A percentile compares a stretch with the other conserved stretches of the same genome.
These are phyloP conservation scores for Cecropterus lyciades DNA, from an alignment of 1,140 invertebrate genomes.

Conservation along the genomic window DNA sequence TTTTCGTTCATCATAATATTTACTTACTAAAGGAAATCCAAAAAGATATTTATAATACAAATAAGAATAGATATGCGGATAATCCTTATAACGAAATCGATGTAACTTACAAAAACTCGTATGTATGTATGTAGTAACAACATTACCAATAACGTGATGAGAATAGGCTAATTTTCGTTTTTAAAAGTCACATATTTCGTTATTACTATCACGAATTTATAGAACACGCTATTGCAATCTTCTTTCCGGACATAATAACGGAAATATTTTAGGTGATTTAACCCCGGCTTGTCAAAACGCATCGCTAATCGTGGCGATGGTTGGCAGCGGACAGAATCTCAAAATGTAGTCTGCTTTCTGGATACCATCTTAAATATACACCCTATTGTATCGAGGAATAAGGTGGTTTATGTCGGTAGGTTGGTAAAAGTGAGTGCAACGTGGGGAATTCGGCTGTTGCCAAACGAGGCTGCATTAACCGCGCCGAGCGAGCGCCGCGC, in stretches of 20 bases:
- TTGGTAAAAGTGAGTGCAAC: constrained; percentile 2
- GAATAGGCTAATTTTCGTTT: too few species aligned
- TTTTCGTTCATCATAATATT: too few species aligned
- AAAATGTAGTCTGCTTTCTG: constrained; percentile 10
- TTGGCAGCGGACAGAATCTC: constrained; percentile 17
- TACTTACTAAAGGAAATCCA: too few species aligned
- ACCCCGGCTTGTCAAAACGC: constrained; percentile 30
- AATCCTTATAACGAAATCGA: too few species aligned
- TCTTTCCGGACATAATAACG: constrained; percentile 30
- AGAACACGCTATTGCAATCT: constrained; percentile 6
- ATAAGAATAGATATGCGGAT: too few species aligned
- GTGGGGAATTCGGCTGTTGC: constrained; percentile 9
- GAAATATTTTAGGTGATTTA: constrained; percentile 36
- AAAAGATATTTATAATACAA: too few species aligned
- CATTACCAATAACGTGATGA: too few species aligned
- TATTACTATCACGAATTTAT: neutral
- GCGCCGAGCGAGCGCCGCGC: constrained; percentile 20
- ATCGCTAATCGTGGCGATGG: constrained; percentile 34
- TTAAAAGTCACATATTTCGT: neutral
- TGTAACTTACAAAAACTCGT: too few species aligned
- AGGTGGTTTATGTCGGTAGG: neutral
- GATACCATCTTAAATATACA: neutral
- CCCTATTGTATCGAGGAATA: neutral
- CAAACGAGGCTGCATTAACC: constrained; percentile 31
- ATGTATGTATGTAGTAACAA: too few species aligned